A percentile compares a stretch with the other conserved stretches of the same genome.
These are phyloP conservation scores for Coregonus suidteri DNA, from an alignment of 2,797 vertebrate species.

Conservation along the genomic window DNA sequence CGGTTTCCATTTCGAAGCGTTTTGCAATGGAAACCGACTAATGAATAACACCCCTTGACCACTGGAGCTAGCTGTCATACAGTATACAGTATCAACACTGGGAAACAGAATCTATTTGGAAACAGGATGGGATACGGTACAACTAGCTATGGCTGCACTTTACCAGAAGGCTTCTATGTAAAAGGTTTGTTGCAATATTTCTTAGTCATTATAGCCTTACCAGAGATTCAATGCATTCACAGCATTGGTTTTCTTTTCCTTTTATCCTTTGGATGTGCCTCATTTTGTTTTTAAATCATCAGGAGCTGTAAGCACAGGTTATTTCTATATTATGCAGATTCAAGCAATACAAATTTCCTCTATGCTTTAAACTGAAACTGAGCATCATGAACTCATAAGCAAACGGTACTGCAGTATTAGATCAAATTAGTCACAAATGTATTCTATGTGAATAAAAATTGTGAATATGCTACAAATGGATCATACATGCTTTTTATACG, in stretches of 20 bases:
- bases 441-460: slow-evolving; percentile 88
- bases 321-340: slow-evolving; percentile 80
- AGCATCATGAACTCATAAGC: slow-evolving; percentile 77
- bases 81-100: slow-evolving; percentile 64
- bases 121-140: slow-evolving; percentile 68
- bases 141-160: slow-evolving; percentile 80
- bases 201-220: slow-evolving; percentile 79
- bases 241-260: slow-evolving; percentile 68
- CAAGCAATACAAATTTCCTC: slow-evolving; percentile 89
- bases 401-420: slow-evolving; percentile 93
- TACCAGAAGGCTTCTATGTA: slow-evolving; percentile 72
- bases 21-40: too few species aligned
- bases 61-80: slow-evolving; percentile 44
- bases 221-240: slow-evolving; percentile 74
- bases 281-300: slow-evolving; percentile 60
- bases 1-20: too few species aligned
- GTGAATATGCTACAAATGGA: slow-evolving; percentile 94
- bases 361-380: slow-evolving; percentile 69
- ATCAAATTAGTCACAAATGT: slow-evolving; percentile 76
- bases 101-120: slow-evolving; percentile 28
- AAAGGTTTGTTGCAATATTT: slow-evolving; percentile 91
- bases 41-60: too few species aligned
- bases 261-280: slow-evolving; percentile 54
- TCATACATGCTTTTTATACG: slow-evolving; percentile 90
- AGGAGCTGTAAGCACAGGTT: slow-evolving; percentile 75